Conservation (phyloP, 2,797 vertebrate genomes). For the Benthosema pterotum region DNA sequence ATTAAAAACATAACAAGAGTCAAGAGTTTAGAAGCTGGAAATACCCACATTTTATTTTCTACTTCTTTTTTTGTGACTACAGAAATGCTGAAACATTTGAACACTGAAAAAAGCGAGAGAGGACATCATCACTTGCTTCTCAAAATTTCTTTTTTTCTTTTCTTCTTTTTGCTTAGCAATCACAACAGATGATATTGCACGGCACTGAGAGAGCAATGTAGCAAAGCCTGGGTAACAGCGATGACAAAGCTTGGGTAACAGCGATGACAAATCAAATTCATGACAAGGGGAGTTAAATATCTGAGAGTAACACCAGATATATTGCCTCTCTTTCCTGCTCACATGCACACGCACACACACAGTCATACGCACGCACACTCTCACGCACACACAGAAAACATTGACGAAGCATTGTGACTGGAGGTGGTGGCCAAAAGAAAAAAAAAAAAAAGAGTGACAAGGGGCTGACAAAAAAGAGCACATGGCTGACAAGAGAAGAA, state of each 20-base stretch:
- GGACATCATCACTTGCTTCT: slow-evolving; percentile 93
- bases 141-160: slow-evolving; percentile 81
- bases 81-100: slow-evolving; percentile 98
- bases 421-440: slow-evolving; percentile 64
- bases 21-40: slow-evolving; percentile 93
- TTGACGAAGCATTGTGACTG: slow-evolving; percentile 81
- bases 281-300: slow-evolving; percentile 87
- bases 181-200: slow-evolving; percentile 99
- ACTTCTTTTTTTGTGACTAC: slow-evolving; percentile 95
- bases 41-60: slow-evolving; percentile 99
- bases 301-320: slow-evolving; percentile 84
- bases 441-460: slow-evolving; percentile 46
- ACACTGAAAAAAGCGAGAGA: slow-evolving; percentile 97
- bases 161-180: slow-evolving; percentile 93
- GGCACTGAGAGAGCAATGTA: slow-evolving; percentile 93
- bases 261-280: slow-evolving; percentile 79
- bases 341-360: slow-evolving; percentile 43
- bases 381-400: slow-evolving; percentile 67
- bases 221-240: slow-evolving; percentile 82
- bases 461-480: slow-evolving; percentile 75
- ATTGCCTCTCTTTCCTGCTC: slow-evolving; percentile 76
- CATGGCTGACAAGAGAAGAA: slow-evolving; percentile 68
- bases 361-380: neutral
- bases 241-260: slow-evolving; percentile 79
- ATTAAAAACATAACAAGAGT: slow-evolving; percentile 71